Base-by-base conservation (phyloP, 2,888 invertebrate species). In the Colletes collaris region DNA sequence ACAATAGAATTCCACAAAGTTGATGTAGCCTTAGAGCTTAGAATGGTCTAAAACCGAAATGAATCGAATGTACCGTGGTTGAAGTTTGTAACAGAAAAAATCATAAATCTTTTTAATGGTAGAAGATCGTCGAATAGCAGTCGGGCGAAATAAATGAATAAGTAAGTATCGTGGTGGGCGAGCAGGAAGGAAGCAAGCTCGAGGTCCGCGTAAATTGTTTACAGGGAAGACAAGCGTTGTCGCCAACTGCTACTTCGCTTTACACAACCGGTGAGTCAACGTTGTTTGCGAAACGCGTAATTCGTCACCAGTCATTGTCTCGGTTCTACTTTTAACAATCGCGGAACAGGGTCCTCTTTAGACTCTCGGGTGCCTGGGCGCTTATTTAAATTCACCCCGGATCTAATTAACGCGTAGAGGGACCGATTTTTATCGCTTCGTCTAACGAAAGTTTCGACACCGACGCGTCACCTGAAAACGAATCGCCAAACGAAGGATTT, bases 221-320 rank as follows among this genome's bases (percentile, higher is more conserved):
- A 50, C 50, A 56, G 27, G 27, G 63, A 72, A 72, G 64, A 72
- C 59, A 11, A 64, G 50, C 27, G 19, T 55, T 56, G 79, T 68
- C 67, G 79, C 64, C 79, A 79, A 72, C 53, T 46, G 55, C 46
- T 37, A 49, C 56, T 56, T 63, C 55, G 72, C 79, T 71, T 68
- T 72, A 78, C 50, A 46, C 67, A n/a, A 40, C 11, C 1, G 27
- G 16, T 79, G 79, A 79, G n/a, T 79, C 79, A 79, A 0, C 3
- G 6, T n/a, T 2, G 53, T 4, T 79, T 79, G 58, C 79, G 79
- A 79, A 79, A 79, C 60, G 7, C 11, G 27, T 40, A 44, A 79
- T 67, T 79, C 72, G 79, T 72, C 68, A 71, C 19, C 52, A 72
- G 72, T 79, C 79, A 72, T 79, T 79, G 79, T 79, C 59, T 76